Percentiles rank a stretch among this genome's conserved stretches.
phyloP scores from a whole-genome alignment of 2,113 vertebrate genomes.

The Pitta sordida region DNA sequence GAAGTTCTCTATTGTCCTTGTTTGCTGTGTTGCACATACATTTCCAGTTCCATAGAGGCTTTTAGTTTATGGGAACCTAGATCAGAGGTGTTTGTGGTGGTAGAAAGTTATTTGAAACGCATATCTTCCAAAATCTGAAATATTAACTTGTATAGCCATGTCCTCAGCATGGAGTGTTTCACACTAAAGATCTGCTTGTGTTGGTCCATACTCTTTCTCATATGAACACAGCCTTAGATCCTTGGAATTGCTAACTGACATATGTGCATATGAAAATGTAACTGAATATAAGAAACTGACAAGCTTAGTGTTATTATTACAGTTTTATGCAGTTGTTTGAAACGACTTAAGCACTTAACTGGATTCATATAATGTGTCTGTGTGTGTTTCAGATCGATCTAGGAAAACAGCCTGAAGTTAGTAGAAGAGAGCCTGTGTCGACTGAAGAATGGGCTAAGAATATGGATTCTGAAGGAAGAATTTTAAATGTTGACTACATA shows the following conservation, averaged over 20 bases:
- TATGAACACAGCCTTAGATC: background rate
- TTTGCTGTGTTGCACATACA: background rate
- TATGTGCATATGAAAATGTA: background rate
- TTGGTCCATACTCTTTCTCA: background rate
- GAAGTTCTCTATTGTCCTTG: background rate
- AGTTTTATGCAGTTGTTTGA: background rate
- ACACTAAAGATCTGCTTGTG: background rate
- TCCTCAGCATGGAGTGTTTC: background rate
- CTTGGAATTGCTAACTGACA: background rate
- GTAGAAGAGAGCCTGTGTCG: slow-evolving; percentile 82
- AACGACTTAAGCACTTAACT: background rate
- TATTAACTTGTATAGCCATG: background rate
- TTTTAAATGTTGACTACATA: slow-evolving; percentile 76
- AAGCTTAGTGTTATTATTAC: background rate
- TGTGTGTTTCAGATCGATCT: slow-evolving; percentile 83
- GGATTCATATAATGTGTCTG: background rate
- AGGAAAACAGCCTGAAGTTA: slow-evolving; percentile 83
- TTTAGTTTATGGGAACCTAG: background rate
- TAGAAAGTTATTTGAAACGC: background rate
- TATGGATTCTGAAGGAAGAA: slow-evolving; percentile 87
- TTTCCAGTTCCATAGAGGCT: background rate
- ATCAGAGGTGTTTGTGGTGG: background rate
- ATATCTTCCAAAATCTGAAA: background rate
- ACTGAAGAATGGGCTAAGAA: slow-evolving; percentile 83
- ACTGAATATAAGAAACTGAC: background rate